phyloP scores from a whole-genome alignment of 2,888 invertebrate species.

The Podotricha telesiphe region DNA sequence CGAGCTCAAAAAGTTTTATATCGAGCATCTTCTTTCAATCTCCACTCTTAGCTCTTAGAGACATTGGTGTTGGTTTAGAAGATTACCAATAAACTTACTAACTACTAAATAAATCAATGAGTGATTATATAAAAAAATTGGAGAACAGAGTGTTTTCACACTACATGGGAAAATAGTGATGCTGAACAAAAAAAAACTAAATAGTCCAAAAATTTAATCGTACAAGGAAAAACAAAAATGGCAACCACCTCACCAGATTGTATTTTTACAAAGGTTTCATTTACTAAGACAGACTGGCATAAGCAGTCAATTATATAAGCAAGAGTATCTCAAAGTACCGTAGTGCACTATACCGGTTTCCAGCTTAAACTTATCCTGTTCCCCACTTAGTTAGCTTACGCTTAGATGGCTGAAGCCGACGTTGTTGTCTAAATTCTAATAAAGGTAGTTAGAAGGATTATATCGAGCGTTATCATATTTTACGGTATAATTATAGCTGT shows the following conservation, averaged over 20 bases:
- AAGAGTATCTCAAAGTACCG: constrained; percentile 33
- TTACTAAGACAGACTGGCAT: background rate
- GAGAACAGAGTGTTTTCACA: too few species aligned
- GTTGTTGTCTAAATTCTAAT: constrained; percentile 38
- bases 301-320: background rate
- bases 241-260: background rate
- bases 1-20: too few species aligned
- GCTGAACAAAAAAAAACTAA: too few species aligned
- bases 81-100: too few species aligned
- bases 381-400: constrained; percentile 37
- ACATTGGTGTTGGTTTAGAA: too few species aligned
- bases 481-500: background rate
- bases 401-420: constrained; percentile 31
- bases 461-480: background rate
- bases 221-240: background rate
- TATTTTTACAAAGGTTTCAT: background rate
- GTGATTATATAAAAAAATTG: too few species aligned
- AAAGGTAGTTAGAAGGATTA: constrained; percentile 13
- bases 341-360: constrained; percentile 33
- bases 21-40: too few species aligned
- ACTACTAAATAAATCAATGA: too few species aligned
- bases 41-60: too few species aligned
- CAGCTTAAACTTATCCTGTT: constrained; percentile 40
- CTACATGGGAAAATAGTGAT: too few species aligned
- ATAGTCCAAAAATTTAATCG: too few species aligned